A percentile compares a stretch with the other conserved stretches of the same genome.
Evolutionary conservation across 2,113 vertebrate genomes (phyloP).

Genomic region (Xenus cinereus): DNA sequence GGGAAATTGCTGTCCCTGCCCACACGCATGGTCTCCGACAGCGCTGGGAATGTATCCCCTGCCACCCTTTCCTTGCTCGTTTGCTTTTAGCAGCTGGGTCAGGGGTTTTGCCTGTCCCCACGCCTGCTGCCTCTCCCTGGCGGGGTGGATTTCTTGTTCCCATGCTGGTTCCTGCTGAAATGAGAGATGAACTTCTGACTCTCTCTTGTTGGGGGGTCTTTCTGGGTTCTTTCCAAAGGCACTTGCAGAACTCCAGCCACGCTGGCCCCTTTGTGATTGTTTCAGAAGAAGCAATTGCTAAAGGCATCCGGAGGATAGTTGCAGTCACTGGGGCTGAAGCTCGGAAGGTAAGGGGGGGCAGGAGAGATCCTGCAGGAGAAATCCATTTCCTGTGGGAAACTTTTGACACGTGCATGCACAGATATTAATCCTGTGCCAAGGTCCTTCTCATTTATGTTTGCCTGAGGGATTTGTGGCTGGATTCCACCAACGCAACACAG

Average conservation of each 20-base stretch:
- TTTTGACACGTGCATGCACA: not conserved
- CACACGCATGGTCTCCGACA: rapidly evolving
- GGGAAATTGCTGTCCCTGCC: not conserved
- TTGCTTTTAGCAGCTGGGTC: not conserved
- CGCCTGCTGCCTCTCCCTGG: not conserved
- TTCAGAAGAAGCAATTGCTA: conserved; percentile 97
- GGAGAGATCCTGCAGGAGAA: not conserved
- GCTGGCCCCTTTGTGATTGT: conserved; percentile 90
- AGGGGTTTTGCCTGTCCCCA: not conserved
- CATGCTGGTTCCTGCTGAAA: not conserved
- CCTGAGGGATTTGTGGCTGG: not conserved
- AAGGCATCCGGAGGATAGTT: conserved; percentile 96
- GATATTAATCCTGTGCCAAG: not conserved
- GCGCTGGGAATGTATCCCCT: not conserved
- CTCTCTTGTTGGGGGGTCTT: not conserved
- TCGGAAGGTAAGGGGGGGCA: conserved; percentile 83
- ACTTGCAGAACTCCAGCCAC: conserved; percentile 90
- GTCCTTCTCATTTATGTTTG: not conserved
- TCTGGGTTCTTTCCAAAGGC: conserved; percentile 75
- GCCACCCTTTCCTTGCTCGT: not conserved
- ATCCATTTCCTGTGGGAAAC: not conserved
- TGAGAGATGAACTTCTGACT: not conserved
- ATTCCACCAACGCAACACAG: not conserved
- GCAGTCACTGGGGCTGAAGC: conserved; percentile 92
- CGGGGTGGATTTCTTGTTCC: not conserved